Evolutionary conservation across 2,797 vertebrate genomes (phyloP).

Genomic region (Propithecus deckenii): DNA sequence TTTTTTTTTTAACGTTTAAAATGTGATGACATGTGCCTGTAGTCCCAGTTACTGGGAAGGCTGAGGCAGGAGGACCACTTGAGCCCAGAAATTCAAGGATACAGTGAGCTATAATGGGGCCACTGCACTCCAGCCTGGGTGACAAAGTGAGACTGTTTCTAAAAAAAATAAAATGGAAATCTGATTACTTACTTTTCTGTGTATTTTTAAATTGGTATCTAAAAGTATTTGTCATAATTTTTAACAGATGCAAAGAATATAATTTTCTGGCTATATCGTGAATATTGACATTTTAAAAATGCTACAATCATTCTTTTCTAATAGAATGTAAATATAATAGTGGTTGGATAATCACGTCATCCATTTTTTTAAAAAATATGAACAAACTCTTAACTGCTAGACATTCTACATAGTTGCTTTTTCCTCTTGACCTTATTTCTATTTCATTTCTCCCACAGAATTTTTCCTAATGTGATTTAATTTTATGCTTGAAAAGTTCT

Average conservation of each 20-base stretch:
- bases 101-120: neutral
- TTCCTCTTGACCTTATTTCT: conserved; percentile 20
- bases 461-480: conserved; percentile 43
- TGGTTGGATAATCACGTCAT: neutral
- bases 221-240: conserved; percentile 18
- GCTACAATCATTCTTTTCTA: neutral
- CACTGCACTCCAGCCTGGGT: neutral
- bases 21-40: neutral
- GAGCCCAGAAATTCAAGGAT: neutral
- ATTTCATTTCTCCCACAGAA: neutral
- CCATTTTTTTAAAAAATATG: neutral
- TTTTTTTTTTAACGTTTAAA: neutral
- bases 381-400: neutral
- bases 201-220: conserved; percentile 15
- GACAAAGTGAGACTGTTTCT: neutral
- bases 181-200: neutral
- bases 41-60: neutral
- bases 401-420: neutral
- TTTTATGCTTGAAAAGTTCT: conserved; percentile 49
- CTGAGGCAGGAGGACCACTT: neutral
- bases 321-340: neutral
- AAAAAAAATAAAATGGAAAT: conserved; percentile 24
- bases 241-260: neutral
- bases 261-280: neutral
- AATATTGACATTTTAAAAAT: conserved; percentile 43